Conservation (phyloP, 2,797 vertebrate genomes). For the Xenops minutus region DNA sequence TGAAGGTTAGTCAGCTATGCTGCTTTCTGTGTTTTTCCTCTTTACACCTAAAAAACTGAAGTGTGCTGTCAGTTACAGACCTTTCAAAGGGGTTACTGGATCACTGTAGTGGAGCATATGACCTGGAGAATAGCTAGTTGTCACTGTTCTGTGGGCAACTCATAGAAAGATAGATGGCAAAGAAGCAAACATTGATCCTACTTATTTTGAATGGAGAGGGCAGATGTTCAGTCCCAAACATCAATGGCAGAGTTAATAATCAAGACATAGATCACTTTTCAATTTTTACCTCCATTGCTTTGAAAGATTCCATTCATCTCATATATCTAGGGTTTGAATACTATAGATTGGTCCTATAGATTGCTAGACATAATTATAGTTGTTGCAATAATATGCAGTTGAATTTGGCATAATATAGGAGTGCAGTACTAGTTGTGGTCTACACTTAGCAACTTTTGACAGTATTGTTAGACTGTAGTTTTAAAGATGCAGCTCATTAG, state of each 20-base stretch:
- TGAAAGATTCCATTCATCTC: background rate
- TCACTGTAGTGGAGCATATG: background rate
- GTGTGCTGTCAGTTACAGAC: background rate
- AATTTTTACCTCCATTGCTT: background rate
- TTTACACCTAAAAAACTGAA: background rate
- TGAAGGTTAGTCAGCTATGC: conserved; percentile 81
- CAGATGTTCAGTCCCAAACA: background rate
- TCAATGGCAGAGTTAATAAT: background rate
- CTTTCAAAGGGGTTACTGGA: background rate
- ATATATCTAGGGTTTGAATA: background rate
- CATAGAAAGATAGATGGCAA: background rate
- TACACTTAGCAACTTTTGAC: background rate
- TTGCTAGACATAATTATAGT: background rate
- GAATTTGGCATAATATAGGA: background rate
- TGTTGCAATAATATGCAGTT: background rate
- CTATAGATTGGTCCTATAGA: background rate
- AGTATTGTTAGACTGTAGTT: background rate
- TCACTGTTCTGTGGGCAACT: accelerated
- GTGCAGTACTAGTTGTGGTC: background rate
- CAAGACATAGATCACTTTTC: background rate
- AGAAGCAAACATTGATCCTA: background rate
- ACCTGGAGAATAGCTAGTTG: background rate
- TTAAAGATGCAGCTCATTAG: background rate
- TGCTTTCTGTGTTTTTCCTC: background rate
- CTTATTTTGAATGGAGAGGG: background rate